Evolutionary conservation across 2,113 vertebrate species (phyloP).

Genomic region (Macquaria australasica): DNA sequence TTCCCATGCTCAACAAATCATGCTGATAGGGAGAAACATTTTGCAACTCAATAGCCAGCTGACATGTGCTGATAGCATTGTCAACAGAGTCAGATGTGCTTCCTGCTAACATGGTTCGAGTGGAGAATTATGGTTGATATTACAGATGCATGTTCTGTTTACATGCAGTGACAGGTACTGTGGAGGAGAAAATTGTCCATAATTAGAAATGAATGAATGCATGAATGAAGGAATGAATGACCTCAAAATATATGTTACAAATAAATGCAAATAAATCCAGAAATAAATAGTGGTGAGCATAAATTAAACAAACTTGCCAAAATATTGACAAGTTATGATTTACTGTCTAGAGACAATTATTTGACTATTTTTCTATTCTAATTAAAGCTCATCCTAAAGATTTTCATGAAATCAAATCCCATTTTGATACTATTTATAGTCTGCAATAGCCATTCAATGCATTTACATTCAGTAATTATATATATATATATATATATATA

Average conservation of each 20-base stretch:
- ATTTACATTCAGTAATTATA: not conserved
- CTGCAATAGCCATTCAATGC: not conserved
- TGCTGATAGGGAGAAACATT: conserved; percentile 67
- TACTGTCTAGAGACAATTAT: not conserved
- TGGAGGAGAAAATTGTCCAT: not conserved
- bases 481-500: not conserved
- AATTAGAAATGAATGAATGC: conserved; percentile 25
- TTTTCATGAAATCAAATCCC: not conserved
- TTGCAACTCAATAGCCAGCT: conserved; percentile 74
- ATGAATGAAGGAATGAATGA: conserved; percentile 13
- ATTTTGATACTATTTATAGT: not conserved
- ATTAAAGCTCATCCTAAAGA: not conserved
- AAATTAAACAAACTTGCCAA: not conserved
- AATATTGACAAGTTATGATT: not conserved
- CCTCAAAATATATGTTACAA: not conserved
- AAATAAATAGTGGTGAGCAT: not conserved
- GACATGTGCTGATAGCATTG: conserved; percentile 72
- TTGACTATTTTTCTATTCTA: not conserved
- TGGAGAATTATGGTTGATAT: conserved; percentile 57
- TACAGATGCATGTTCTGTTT: conserved; percentile 53
- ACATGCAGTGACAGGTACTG: conserved; percentile 51
- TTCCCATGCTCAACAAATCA: conserved; percentile 71
- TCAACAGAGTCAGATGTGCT: conserved; percentile 57
- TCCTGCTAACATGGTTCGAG: conserved; percentile 49
- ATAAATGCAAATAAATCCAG: not conserved